A percentile compares a stretch with the other conserved stretches of the same genome.
Conservation (phyloP, 1,140 invertebrate genomes). For the Pseudomyrmex dendroicus region DNA sequence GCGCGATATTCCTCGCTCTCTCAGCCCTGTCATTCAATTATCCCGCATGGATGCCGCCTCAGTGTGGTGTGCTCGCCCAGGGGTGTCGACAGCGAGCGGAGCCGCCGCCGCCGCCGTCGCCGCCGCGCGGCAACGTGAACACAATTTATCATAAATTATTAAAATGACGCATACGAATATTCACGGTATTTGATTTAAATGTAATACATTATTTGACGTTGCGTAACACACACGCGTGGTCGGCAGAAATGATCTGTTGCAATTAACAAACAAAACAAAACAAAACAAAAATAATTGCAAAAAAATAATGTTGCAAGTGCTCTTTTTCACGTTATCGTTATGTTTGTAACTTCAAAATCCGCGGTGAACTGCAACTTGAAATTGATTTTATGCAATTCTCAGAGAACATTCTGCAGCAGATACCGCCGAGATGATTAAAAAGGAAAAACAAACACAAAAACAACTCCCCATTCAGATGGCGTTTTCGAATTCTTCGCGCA, state of each 20-base stretch:
- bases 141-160: conserved; percentile 58
- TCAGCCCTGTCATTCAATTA: conserved; percentile 61
- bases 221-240: not conserved
- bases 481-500: conserved; percentile 40
- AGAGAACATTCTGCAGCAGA: not conserved
- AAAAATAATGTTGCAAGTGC: too few species aligned
- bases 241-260: not conserved
- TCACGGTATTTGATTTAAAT: conserved; percentile 45
- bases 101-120: not conserved
- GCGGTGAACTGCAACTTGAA: not conserved
- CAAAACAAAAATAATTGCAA: not conserved
- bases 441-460: not conserved
- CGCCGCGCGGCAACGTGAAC: conserved; percentile 30
- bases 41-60: conserved; percentile 51
- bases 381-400: not conserved
- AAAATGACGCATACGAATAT: conserved; percentile 46
- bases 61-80: conserved; percentile 46
- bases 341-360: not conserved
- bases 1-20: conserved; percentile 54
- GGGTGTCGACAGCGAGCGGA: conserved; percentile 35
- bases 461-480: conserved; percentile 29
- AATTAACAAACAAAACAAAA: too few species aligned
- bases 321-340: too few species aligned
- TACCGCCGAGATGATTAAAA: not conserved
- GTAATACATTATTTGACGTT: conserved; percentile 40